These are phyloP conservation scores for Cyprinella venusta DNA, from an alignment of 2,797 vertebrate genomes.

Conservation along the genomic window DNA sequence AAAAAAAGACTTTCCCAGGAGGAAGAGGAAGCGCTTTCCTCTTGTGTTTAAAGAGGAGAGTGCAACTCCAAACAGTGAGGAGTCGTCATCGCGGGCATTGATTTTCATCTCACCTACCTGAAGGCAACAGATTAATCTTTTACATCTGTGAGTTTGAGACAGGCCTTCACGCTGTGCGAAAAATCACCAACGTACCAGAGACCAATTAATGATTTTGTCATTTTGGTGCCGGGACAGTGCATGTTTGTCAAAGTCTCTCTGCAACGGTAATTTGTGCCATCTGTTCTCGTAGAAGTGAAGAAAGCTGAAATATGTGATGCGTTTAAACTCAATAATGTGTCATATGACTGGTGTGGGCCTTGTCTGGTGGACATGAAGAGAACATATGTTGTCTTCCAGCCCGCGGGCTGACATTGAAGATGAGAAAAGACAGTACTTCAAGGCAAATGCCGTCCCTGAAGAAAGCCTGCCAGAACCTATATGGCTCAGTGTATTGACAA, in stretches of 20 bases:
- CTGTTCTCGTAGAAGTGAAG: slow-evolving; percentile 82
- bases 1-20: slow-evolving; percentile 61
- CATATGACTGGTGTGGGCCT: slow-evolving; percentile 85
- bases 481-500: slow-evolving; percentile 90
- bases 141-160: slow-evolving; percentile 85
- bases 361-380: slow-evolving; percentile 93
- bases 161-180: slow-evolving; percentile 85
- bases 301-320: slow-evolving; percentile 60
- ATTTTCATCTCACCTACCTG: slow-evolving; percentile 84
- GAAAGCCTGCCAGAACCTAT: slow-evolving; percentile 94
- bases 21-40: slow-evolving; percentile 54
- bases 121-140: slow-evolving; percentile 87
- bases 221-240: slow-evolving; percentile 78
- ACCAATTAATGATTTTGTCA: slow-evolving; percentile 97
- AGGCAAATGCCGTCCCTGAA: slow-evolving; percentile 97
- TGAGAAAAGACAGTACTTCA: slow-evolving; percentile 97
- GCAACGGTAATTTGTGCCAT: slow-evolving; percentile 90
- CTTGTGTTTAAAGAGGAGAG: slow-evolving; percentile 55
- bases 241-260: slow-evolving; percentile 83
- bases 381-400: slow-evolving; percentile 98
- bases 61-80: slow-evolving; percentile 73
- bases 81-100: slow-evolving; percentile 70
- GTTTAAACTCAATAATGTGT: slow-evolving; percentile 65
- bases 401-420: slow-evolving; percentile 97
- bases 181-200: slow-evolving; percentile 82